Conservation (phyloP, 2,797 vertebrate species). For the Pteropus rufus region DNA sequence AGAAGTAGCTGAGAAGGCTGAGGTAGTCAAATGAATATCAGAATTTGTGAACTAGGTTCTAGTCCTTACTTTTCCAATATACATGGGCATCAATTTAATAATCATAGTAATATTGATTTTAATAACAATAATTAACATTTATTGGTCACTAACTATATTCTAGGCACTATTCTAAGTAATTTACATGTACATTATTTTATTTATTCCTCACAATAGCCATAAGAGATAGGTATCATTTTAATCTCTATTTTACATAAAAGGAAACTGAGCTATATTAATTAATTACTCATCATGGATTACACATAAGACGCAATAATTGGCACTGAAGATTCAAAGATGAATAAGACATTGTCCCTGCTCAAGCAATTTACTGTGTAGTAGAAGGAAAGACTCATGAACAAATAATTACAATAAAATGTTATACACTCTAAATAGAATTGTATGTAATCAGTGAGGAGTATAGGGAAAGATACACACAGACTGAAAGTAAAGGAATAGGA, state of each 20-base stretch:
- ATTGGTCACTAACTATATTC: neutral
- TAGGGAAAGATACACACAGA: neutral
- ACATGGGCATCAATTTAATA: neutral
- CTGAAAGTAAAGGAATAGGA: no score
- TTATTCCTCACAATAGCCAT: neutral
- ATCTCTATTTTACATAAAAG: neutral
- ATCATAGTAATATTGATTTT: neutral
- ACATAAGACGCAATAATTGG: neutral
- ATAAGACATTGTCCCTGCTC: neutral
- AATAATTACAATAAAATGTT: neutral
- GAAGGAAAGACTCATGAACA: neutral
- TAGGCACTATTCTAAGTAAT: neutral
- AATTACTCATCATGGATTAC: neutral
- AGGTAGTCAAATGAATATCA: neutral
- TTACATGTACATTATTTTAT: neutral
- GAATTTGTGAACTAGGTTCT: neutral
- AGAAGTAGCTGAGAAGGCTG: neutral
- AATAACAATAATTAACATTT: neutral
- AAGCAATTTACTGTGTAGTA: neutral
- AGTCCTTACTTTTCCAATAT: neutral
- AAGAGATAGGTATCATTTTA: neutral
- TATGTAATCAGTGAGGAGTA: neutral
- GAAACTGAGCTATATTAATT: neutral
- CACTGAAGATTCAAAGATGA: neutral
- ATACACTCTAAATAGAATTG: neutral